A percentile compares a stretch with the other conserved stretches of the same genome.
Evolutionary conservation across 2,888 invertebrate species (phyloP).

Genomic region (Agonopterix heracliana): DNA sequence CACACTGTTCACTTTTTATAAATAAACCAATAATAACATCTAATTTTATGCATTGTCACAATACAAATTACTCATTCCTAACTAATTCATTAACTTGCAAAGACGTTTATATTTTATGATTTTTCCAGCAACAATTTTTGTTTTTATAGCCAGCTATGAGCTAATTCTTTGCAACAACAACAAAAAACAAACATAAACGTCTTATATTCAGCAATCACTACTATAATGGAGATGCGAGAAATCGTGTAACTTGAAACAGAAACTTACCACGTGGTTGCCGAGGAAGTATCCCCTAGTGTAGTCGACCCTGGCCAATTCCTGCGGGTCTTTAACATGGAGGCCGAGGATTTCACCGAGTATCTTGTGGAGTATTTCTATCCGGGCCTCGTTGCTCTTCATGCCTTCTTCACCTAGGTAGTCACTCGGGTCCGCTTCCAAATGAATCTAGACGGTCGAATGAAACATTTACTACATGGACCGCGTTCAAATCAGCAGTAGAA

Average conservation of each 20-base stretch:
- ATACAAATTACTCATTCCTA: constrained; percentile 27
- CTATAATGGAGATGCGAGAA: constrained; percentile 42
- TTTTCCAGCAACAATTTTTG: neutral
- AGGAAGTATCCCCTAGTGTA: constrained; percentile 85
- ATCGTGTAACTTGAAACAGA: constrained; percentile 1
- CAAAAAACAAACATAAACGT: neutral
- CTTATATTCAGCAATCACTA: constrained; percentile 40
- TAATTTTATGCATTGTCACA: constrained; percentile 26
- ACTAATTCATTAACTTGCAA: constrained; percentile 9
- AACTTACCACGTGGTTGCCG: constrained; percentile 86
- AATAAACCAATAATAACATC: constrained; percentile 24
- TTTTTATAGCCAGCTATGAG: neutral
- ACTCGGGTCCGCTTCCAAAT: constrained; percentile 85
- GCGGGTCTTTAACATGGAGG: constrained; percentile 74
- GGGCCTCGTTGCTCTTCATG: constrained; percentile 76
- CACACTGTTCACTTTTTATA: constrained; percentile 1
- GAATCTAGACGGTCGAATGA: constrained; percentile 75
- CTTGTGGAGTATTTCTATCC: constrained; percentile 86
- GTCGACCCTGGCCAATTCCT: constrained; percentile 41
- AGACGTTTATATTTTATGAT: constrained; percentile 15
- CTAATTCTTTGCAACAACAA: neutral
- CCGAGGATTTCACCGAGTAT: constrained; percentile 82
- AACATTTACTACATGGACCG: constrained; percentile 4
- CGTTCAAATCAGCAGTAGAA: too few relatives aligned
- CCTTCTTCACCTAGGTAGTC: constrained; percentile 67